Percentiles rank a stretch among this genome's conserved stretches.
Evolutionary conservation across 1,140 invertebrate species (phyloP).

Genomic region (Bombus haemorrhoidalis): DNA sequence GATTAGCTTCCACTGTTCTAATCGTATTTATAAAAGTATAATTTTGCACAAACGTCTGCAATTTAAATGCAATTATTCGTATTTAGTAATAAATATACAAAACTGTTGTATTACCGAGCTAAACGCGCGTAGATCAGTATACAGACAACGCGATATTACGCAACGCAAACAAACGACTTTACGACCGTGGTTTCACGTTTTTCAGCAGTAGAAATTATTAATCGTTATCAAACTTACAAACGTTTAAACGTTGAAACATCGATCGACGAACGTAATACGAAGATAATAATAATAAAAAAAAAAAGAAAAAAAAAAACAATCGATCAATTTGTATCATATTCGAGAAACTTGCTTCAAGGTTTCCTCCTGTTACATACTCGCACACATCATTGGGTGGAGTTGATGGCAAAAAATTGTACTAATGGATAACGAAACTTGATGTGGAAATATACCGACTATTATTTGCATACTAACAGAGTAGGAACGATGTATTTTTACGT

Average conservation of each 20-base stretch:
- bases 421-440: constrained; percentile 8
- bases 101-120: too few relatives aligned
- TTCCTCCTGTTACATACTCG: background rate
- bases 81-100: too few relatives aligned
- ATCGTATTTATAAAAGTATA: too few relatives aligned
- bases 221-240: background rate
- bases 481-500: background rate
- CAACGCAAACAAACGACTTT: background rate
- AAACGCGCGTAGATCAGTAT: accelerated
- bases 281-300: too few relatives aligned
- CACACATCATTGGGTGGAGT: constrained; percentile 10
- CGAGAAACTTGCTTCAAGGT: background rate
- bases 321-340: background rate
- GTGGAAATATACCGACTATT: background rate
- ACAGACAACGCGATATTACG: background rate
- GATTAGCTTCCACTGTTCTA: too few relatives aligned
- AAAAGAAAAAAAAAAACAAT: too few relatives aligned
- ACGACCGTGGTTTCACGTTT: background rate
- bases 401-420: background rate
- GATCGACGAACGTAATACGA: too few relatives aligned
- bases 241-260: background rate
- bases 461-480: background rate
- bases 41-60: too few relatives aligned
- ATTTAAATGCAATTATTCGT: too few relatives aligned
- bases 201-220: background rate